phyloP scores from a whole-genome alignment of 2,888 invertebrate genomes.

The Drosophila nr. medialis region DNA sequence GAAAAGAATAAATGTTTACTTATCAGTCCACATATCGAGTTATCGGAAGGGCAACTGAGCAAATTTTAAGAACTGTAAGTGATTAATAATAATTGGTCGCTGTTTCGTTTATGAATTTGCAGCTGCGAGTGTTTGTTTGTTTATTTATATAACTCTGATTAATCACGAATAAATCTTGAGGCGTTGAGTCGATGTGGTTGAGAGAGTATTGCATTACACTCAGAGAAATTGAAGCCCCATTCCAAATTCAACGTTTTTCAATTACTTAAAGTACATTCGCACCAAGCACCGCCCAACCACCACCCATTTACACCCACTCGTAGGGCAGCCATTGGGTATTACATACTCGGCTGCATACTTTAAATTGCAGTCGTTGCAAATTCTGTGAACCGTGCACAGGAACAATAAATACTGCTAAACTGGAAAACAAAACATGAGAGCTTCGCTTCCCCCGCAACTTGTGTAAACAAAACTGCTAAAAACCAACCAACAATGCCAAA shows the following conservation, averaged over 20 bases:
- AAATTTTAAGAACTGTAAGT: constrained; percentile 1
- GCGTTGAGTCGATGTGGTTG: not conserved
- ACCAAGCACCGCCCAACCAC: not conserved
- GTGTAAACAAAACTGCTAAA: constrained; percentile 71
- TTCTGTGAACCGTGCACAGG: constrained; percentile 74
- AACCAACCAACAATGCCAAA: constrained; percentile 26
- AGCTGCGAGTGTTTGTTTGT: not conserved
- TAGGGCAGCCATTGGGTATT: constrained; percentile 44
- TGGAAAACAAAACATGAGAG: constrained; percentile 63
- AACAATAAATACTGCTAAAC: constrained; percentile 68
- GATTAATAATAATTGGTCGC: not conserved
- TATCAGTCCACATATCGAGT: constrained; percentile 2
- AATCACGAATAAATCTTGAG: not conserved
- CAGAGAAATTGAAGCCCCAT: not conserved
- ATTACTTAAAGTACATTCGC: not conserved
- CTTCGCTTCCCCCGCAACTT: constrained; percentile 55
- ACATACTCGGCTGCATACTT: constrained; percentile 51
- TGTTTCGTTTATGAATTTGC: not conserved
- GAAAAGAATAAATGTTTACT: not conserved
- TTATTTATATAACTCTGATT: not conserved
- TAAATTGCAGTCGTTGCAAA: constrained; percentile 65
- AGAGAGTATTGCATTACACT: not conserved
- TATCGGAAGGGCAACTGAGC: constrained; percentile 3
- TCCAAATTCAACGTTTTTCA: not conserved
- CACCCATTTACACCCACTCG: not conserved